These are phyloP conservation scores for Drosophila asahinai DNA, from an alignment of 1,140 invertebrate genomes.

Conservation along the genomic window DNA sequence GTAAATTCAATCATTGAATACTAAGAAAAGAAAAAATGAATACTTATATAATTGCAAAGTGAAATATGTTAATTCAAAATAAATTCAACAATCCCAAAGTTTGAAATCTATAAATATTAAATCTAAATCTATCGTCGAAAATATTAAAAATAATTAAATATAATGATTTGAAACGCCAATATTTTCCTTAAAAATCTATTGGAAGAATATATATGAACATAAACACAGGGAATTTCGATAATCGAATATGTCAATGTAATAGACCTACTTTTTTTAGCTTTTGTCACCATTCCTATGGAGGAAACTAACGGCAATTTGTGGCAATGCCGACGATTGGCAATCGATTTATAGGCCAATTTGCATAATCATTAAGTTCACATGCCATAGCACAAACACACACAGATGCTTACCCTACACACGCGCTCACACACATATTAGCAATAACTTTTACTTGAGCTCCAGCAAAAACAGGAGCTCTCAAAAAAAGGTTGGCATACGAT, in stretches of 20 bases:
- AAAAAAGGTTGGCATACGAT: conserved; percentile 79
- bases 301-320: conserved; percentile 64
- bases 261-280: conserved; percentile 20
- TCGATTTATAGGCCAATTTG: conserved; percentile 81
- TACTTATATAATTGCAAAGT: too few species aligned
- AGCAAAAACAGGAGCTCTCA: conserved; percentile 21
- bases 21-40: neutral
- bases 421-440: conserved; percentile 35
- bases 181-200: neutral
- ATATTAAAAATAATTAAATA: neutral
- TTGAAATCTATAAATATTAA: too few species aligned
- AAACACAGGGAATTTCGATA: neutral
- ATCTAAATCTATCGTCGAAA: too few species aligned
- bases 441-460: conserved; percentile 65
- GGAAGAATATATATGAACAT: neutral
- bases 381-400: conserved; percentile 34
- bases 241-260: neutral
- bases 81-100: too few species aligned
- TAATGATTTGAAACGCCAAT: too few species aligned
- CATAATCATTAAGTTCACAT: conserved; percentile 79
- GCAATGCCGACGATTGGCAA: conserved; percentile 64
- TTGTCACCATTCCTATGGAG: conserved; percentile 38
- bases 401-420: conserved; percentile 18
- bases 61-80: too few species aligned
- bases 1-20: neutral